phyloP scores from a whole-genome alignment of 1,140 invertebrate genomes.

The Globodera ellingtonae region DNA sequence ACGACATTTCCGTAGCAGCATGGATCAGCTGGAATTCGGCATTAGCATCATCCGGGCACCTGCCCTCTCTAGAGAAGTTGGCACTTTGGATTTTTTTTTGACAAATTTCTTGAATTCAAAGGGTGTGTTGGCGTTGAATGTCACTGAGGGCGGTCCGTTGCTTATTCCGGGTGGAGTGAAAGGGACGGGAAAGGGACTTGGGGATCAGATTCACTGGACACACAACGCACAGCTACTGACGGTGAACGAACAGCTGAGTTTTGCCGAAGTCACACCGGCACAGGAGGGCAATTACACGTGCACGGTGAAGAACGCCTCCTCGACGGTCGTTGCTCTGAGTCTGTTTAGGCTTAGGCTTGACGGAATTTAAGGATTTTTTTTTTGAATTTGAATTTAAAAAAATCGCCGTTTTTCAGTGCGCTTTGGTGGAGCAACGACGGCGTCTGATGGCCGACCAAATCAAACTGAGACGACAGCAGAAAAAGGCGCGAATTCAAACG shows the following conservation, averaged over 20 bases:
- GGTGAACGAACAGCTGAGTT: constrained; percentile 45
- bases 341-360: no score
- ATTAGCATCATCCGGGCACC: constrained; percentile 38
- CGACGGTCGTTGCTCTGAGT: constrained; percentile 14
- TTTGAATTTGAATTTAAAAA: not conserved
- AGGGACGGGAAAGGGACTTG: constrained; percentile 24
- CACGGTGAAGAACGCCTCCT: constrained; percentile 61
- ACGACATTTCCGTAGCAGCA: constrained; percentile 52
- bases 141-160: constrained; percentile 52
- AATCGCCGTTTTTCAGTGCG: constrained; percentile 38
- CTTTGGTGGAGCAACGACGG: constrained; percentile 51
- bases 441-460: constrained; percentile 52
- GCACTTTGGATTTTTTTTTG: not conserved
- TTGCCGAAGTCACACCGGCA: constrained; percentile 50
- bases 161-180: constrained; percentile 50
- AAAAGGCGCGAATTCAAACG: constrained; percentile 46
- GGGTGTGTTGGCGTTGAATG: constrained; percentile 46
- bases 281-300: constrained; percentile 67
- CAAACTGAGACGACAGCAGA: constrained; percentile 51
- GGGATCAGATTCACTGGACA: constrained; percentile 11
- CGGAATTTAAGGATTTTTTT: no score
- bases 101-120: constrained; percentile 14
- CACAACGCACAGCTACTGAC: constrained; percentile 29
- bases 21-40: constrained; percentile 44
- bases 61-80: not conserved